phyloP scores from a whole-genome alignment of 2,113 vertebrate genomes.

The Cephalopterus ornatus region DNA sequence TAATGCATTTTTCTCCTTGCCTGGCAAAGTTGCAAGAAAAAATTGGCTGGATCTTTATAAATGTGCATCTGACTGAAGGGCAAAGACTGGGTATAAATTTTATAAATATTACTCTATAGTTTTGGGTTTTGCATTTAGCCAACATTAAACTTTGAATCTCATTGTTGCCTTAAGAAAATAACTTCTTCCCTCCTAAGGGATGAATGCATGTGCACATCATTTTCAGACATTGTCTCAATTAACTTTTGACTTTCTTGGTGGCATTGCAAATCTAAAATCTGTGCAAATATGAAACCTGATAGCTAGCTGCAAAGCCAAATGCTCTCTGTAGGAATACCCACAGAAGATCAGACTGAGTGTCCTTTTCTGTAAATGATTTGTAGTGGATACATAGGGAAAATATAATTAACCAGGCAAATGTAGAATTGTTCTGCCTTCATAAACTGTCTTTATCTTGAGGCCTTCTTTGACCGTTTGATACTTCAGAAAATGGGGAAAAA shows the following conservation, averaged over 20 bases:
- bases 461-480: not conserved
- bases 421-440: not conserved
- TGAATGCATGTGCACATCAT: not conserved
- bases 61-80: constrained; percentile 53
- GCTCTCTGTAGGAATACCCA: not conserved
- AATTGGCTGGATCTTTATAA: constrained; percentile 39
- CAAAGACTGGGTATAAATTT: constrained; percentile 14
- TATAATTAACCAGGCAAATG: not conserved
- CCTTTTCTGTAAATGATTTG: not conserved
- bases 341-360: not conserved
- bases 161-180: not conserved
- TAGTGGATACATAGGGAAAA: not conserved
- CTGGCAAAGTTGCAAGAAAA: constrained; percentile 48
- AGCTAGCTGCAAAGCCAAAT: not conserved
- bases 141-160: not conserved
- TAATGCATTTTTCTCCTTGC: not conserved
- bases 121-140: not conserved
- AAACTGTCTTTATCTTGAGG: not conserved
- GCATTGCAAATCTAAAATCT: not conserved
- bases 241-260: not conserved
- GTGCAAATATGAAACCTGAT: not conserved
- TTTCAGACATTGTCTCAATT: not conserved
- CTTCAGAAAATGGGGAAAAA: not conserved
- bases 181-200: not conserved
- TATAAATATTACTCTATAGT: constrained; percentile 37